phyloP scores from a whole-genome alignment of 2,888 invertebrate genomes.

The Lochmaea capreae region DNA sequence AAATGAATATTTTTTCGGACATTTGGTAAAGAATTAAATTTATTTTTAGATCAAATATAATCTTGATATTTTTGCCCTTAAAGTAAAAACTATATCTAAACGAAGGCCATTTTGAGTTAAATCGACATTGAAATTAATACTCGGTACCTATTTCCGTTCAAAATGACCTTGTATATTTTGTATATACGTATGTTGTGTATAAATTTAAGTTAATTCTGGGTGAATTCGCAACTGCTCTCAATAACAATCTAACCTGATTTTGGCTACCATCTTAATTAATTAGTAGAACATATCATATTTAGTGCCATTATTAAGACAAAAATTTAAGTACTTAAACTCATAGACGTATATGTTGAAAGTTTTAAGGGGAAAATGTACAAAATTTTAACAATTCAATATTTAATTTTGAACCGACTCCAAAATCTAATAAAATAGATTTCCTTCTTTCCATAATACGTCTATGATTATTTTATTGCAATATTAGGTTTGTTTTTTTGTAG shows the following conservation, averaged over 20 bases:
- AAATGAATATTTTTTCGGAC: no score
- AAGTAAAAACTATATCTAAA: no score
- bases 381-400: background rate
- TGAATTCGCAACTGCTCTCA: background rate
- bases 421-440: background rate
- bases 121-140: background rate
- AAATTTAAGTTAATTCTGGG: background rate
- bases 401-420: no score
- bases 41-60: no score
- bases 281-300: conserved; percentile 56
- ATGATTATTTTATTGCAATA: background rate
- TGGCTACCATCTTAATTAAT: conserved; percentile 29
- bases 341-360: background rate
- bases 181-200: background rate
- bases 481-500: background rate
- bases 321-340: conserved; percentile 50
- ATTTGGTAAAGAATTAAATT: no score
- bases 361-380: background rate
- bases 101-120: background rate
- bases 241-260: conserved; percentile 24
- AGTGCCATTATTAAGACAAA: conserved; percentile 56
- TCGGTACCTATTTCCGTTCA: background rate
- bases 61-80: no score
- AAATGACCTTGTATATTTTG: background rate
- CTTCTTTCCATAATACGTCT: background rate